Evolutionary conservation across 2,888 invertebrate genomes (phyloP).

Genomic region (Dicyrtomina minuta): DNA sequence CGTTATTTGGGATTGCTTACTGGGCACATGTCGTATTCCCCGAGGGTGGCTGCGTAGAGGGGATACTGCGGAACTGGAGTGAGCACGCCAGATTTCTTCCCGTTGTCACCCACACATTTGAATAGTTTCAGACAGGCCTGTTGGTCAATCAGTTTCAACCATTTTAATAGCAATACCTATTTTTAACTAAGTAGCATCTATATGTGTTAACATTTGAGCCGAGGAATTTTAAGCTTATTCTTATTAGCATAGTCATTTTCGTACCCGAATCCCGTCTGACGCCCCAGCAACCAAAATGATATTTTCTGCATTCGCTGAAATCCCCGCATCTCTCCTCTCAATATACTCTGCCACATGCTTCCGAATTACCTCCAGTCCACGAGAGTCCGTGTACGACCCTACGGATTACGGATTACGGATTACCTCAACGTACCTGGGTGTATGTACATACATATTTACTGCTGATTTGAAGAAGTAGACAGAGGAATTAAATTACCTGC

Average conservation of each 20-base stretch:
- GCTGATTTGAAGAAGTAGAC: no score
- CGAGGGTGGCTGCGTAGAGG: conserved; percentile 89
- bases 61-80: conserved; percentile 99
- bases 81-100: conserved; percentile 78
- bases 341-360: conserved; percentile 89
- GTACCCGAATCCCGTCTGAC: conserved; percentile 87
- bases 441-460: no score
- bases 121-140: conserved; percentile 73
- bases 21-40: conserved; percentile 81
- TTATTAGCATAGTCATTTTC: conserved; percentile 33
- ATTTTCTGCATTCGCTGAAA: conserved; percentile 72
- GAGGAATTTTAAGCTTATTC: no score
- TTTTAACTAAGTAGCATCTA: no score
- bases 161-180: no score
- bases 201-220: no score
- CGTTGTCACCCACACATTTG: conserved; percentile 61
- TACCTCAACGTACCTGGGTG: no score
- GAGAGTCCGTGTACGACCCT: conserved; percentile 84
- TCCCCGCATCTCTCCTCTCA: conserved; percentile 73
- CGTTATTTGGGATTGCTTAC: no score
- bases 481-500: no score
- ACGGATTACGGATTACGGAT: conserved; percentile 56
- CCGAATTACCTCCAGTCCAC: conserved; percentile 86
- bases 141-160: not conserved
- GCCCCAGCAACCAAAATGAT: conserved; percentile 85